Evolutionary conservation across 2,113 vertebrate genomes (phyloP), one percentile per base, ranked within the genome.

Genomic region (Synodontis membranacea): DNA sequence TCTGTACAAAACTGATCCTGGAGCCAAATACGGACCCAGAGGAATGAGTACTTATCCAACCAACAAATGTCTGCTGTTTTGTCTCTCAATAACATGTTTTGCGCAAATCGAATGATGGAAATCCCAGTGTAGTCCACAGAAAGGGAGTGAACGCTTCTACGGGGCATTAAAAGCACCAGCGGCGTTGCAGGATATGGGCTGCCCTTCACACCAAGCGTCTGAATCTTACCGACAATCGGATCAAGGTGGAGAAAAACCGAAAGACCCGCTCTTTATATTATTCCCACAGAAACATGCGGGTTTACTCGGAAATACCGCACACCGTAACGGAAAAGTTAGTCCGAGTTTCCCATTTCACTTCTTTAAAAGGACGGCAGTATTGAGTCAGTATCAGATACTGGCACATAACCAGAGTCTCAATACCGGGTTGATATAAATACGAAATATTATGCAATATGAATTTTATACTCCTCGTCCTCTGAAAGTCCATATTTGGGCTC

Each of bases 381-480:
- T 7, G 12, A 56, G 37, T 28, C 52, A 39, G 52, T 58, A 28
- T 39, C 34, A 17, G 52, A 23, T 39, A 39, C 34, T 58, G 34
- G 9, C 23, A 58, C 52, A 80, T 52, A 37, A 10, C 34, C 31
- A 80, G 52, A 56, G 12, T 11, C 78, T 58, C 19, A 7, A 80
- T 80, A 80, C 25, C n/a, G 28, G 23, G 42, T 58, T 28, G 34
- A 58, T 52, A 58, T 54, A 58, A 80, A 80, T 58, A 58, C 15
- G 21, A 58, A 60, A 44, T 39, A 60, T 70, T 83, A 64, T 44
- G 52, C 52, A 70, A 85, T 52, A 78, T 25, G 44, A 58, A 72
- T 62, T 86, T 11, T 46, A 85, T 74, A 34, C 31, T 62, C 72
- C 34, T 39, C 19, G 1, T 28, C 54, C 11, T 4, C 19, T 31